A percentile compares a stretch with the other conserved stretches of the same genome.
Evolutionary conservation across 2,888 invertebrate genomes (phyloP).

Genomic region (Cynaeus angustus): DNA sequence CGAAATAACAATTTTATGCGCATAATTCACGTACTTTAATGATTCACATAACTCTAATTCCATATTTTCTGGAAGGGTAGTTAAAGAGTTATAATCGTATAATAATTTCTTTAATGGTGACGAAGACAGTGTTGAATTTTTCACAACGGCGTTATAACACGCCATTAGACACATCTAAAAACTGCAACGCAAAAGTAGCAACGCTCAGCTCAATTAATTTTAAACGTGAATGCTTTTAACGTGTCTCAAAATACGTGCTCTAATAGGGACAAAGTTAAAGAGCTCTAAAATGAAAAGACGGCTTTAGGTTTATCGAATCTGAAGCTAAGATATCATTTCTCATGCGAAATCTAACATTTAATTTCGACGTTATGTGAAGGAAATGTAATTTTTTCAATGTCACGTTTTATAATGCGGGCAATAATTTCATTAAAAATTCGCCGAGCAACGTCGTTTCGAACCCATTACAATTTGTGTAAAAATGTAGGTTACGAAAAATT

Average conservation of each 20-base stretch:
- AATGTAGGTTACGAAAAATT: conserved; percentile 14
- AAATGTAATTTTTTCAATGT: background rate
- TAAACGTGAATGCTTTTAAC: conserved; percentile 18
- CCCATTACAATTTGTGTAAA: background rate
- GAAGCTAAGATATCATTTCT: background rate
- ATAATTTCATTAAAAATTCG: conserved; percentile 6
- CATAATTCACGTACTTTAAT: conserved; percentile 25
- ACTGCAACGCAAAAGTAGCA: conserved; percentile 1
- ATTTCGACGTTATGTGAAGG: background rate
- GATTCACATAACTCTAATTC: conserved; percentile 6
- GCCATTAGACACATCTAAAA: conserved; percentile 1
- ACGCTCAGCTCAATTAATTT: conserved; percentile 8
- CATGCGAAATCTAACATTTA: background rate
- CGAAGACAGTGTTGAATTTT: conserved; percentile 13
- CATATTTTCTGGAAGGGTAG: conserved; percentile 23
- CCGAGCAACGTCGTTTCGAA: background rate
- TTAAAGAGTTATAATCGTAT: conserved; percentile 23
- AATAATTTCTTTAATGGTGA: conserved; percentile 25
- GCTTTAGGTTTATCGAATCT: background rate
- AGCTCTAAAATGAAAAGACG: conserved; percentile 3
- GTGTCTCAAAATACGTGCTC: conserved; percentile 3
- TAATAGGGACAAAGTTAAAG: background rate
- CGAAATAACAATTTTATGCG: conserved; percentile 5
- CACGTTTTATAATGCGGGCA: background rate
- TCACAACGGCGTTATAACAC: conserved; percentile 3